Conservation (phyloP, 2,888 invertebrate species). For the Tachystola acroxantha region DNA sequence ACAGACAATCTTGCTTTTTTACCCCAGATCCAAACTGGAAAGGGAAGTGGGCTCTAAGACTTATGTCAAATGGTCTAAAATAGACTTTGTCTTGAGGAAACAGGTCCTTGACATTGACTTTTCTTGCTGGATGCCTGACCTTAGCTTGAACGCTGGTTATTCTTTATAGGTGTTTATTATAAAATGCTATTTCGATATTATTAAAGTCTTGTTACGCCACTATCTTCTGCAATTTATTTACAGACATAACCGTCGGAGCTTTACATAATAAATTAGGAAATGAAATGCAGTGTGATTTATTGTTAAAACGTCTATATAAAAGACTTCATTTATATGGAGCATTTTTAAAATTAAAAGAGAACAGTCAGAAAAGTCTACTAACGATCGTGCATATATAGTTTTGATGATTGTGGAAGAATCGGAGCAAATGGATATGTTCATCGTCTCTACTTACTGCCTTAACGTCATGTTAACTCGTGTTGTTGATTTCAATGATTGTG, state of each 20-base stretch:
- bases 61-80: conserved; percentile 16
- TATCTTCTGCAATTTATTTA: background rate
- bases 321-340: too few species aligned
- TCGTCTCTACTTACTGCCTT: too few species aligned
- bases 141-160: conserved; percentile 5
- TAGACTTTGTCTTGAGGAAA: conserved; percentile 13
- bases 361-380: too few species aligned
- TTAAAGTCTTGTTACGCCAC: background rate
- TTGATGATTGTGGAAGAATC: too few species aligned
- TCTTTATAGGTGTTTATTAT: background rate
- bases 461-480: too few species aligned
- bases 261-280: background rate
- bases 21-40: conserved; percentile 9
- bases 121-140: conserved; percentile 21
- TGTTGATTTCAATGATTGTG: too few species aligned
- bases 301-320: too few species aligned
- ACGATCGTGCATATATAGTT: too few species aligned
- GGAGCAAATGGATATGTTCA: too few species aligned
- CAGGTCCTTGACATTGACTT: conserved; percentile 37
- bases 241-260: background rate
- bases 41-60: conserved; percentile 17
- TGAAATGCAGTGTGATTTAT: background rate
- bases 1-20: conserved; percentile 21
- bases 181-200: background rate
- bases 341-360: too few species aligned